Evolutionary conservation across 2,888 invertebrate genomes (phyloP), one percentile per base, ranked within the genome.

Genomic region (Watsonalla cultraria): DNA sequence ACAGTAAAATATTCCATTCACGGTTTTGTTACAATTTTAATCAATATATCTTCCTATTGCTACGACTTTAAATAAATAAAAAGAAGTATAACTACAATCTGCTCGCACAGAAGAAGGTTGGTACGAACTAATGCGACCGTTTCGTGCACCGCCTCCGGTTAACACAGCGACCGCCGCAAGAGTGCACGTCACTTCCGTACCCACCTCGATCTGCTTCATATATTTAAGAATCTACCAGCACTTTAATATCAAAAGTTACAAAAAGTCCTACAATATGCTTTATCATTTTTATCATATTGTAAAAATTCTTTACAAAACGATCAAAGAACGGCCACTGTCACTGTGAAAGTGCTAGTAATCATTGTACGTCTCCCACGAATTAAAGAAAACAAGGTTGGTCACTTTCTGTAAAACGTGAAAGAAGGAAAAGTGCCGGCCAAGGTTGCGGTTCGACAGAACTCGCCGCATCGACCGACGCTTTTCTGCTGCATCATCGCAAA

Each of bases 241-340:
- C 88, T 86, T 88, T 83, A 78, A 82, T 90, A 90, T 90, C 86
- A 90, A 90, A 90, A 89, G 84, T 85, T 90, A 90, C 80, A 89
- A 90, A 88, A 88, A 81, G 80, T 80, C 76, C 80, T 87, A 86
- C 84, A 85, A 82, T 80, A 83, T 82, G 81, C 73, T 76, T 66
- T 76, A 74, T 65, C 70, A 70, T 71, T 76, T n/a, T 76, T 74
- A 77, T 75, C 78, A 81, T 80, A 84, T 78, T 85, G 82, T 83
- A 84, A 82, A 82, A 82, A 76, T 76, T 80, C 72, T 86, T 84
- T 82, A 83, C 80, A 87, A 88, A 88, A 86, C 75, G 76, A 76
- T 81, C 78, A 76, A 72, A 77, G 75, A 74, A 74, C 78, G 78
- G 82, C 82, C 80, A 76, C 80, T 79, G 74, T 76, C 80, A 82